These are phyloP conservation scores for Psettodes erumei DNA, from an alignment of 2,113 vertebrate species.

Conservation along the genomic window DNA sequence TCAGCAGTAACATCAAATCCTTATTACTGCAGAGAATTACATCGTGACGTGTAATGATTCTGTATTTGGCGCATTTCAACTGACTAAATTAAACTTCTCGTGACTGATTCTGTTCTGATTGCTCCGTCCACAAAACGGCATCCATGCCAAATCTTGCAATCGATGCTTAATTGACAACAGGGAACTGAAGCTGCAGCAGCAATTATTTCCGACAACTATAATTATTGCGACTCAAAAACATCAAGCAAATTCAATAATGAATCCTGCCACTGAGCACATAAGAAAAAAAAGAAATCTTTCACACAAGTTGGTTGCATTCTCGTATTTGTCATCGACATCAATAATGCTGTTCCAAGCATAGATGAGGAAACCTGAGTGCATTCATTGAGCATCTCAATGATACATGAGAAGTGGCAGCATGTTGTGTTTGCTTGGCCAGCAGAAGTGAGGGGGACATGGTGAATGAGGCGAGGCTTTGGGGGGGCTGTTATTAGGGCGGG, in stretches of 20 bases:
- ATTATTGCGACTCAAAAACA: neutral
- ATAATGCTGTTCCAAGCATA: neutral
- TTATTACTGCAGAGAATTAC: neutral
- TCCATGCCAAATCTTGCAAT: neutral
- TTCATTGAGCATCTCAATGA: neutral
- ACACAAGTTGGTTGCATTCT: neutral
- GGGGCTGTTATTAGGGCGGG: conserved; percentile 48
- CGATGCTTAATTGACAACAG: neutral
- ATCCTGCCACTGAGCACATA: too few species aligned
- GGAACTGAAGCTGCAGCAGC: neutral
- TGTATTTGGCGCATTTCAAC: neutral
- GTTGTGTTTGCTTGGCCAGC: conserved; percentile 22
- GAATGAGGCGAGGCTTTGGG: conserved; percentile 25
- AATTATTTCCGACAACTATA: neutral
- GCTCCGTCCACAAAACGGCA: neutral
- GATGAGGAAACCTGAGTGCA: neutral
- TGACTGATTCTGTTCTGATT: neutral
- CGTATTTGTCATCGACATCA: neutral
- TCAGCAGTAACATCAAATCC: neutral
- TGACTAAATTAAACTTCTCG: neutral
- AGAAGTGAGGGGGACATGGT: conserved; percentile 14
- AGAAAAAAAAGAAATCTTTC: neutral
- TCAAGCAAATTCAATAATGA: neutral
- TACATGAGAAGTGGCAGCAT: neutral
- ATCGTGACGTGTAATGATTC: neutral